Evolutionary conservation across 2,797 vertebrate genomes (phyloP).

Genomic region (Rhadinocentrus ornatus): DNA sequence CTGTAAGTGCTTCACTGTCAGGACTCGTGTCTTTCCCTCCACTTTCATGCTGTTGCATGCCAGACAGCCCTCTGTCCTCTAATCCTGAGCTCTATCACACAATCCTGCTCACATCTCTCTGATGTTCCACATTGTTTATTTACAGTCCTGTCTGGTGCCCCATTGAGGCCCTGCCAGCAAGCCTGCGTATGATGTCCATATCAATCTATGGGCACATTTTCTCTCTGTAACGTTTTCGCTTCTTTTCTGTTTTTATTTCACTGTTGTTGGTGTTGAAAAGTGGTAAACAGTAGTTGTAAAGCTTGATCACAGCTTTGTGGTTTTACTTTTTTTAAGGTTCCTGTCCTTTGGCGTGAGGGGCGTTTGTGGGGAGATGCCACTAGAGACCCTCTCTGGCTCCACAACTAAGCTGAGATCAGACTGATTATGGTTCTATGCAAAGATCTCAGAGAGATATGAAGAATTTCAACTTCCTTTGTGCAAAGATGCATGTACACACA

Average conservation of each 20-base stretch:
- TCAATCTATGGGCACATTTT: constrained; percentile 45
- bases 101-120: constrained; percentile 53
- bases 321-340: constrained; percentile 2
- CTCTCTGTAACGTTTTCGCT: constrained; percentile 16
- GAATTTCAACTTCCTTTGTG: constrained; percentile 27
- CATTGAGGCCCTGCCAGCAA: constrained; percentile 41
- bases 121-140: constrained; percentile 65
- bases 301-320: constrained; percentile 16
- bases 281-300: not conserved
- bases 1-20: not conserved
- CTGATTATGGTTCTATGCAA: constrained; percentile 9
- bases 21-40: not conserved
- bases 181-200: constrained; percentile 46
- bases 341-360: constrained; percentile 11
- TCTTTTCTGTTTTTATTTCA: constrained; percentile 10
- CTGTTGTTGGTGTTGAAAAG: constrained; percentile 24
- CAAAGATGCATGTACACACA: not conserved
- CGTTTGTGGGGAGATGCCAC: constrained; percentile 27
- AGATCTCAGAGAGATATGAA: constrained; percentile 52
- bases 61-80: constrained; percentile 16
- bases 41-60: constrained; percentile 11
- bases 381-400: constrained; percentile 39
- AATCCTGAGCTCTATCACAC: constrained; percentile 35
- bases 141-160: constrained; percentile 54
- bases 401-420: constrained; percentile 41